These are phyloP conservation scores for Pseudomyrmex cubaensis DNA, from an alignment of 1,140 invertebrate genomes.

Conservation along the genomic window DNA sequence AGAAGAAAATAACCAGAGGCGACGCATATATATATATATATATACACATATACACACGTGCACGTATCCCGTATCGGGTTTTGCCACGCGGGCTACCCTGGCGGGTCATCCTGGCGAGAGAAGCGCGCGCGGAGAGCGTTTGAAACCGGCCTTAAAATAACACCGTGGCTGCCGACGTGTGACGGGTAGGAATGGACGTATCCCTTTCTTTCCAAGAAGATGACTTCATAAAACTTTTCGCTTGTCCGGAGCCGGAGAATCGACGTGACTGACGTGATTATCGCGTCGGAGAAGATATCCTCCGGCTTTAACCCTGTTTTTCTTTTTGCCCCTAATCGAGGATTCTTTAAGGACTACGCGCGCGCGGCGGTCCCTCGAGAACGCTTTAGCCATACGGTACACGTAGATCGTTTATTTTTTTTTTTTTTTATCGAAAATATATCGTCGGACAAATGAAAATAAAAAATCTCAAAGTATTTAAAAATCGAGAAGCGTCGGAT, in stretches of 20 bases:
- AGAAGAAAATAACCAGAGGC: slow-evolving; percentile 70
- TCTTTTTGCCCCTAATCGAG: slow-evolving; percentile 69
- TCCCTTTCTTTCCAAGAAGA: slow-evolving; percentile 82
- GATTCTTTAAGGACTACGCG: slow-evolving; percentile 51
- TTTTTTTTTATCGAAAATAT: too few species aligned
- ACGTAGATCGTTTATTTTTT: slow-evolving; percentile 6
- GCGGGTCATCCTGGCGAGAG: slow-evolving; percentile 57
- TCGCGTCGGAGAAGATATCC: slow-evolving; percentile 44
- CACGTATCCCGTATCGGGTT: slow-evolving; percentile 72
- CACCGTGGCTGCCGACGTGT: slow-evolving; percentile 74
- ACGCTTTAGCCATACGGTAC: slow-evolving; percentile 16
- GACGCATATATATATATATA: slow-evolving; percentile 1
- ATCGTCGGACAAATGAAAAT: not conserved
- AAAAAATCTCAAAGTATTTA: not conserved
- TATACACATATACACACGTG: not conserved
- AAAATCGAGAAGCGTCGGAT: not conserved
- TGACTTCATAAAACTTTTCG: slow-evolving; percentile 83
- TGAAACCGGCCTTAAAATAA: slow-evolving; percentile 82
- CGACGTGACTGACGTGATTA: slow-evolving; percentile 76
- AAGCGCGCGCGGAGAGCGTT: slow-evolving; percentile 57
- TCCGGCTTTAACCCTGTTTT: slow-evolving; percentile 43
- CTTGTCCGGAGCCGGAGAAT: slow-evolving; percentile 66
- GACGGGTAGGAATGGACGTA: slow-evolving; percentile 74
- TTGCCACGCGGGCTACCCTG: slow-evolving; percentile 75
- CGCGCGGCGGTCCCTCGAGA: slow-evolving; percentile 14